Evolutionary conservation across 2,113 vertebrate species (phyloP).

Genomic region (Pelmatolapia mariae): DNA sequence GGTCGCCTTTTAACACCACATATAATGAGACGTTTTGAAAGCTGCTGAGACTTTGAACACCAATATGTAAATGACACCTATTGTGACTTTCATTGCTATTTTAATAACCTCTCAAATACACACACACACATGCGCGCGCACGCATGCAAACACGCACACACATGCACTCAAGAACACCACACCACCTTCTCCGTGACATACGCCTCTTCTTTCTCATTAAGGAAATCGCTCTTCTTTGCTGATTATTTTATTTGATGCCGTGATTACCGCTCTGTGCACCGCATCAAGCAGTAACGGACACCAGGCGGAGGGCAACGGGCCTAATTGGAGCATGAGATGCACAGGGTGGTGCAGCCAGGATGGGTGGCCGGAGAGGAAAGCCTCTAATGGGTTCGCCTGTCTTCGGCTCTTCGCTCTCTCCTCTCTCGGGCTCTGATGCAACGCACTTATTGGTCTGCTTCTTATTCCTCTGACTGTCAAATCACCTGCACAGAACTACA

Average conservation of each 20-base stretch:
- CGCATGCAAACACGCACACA: background rate
- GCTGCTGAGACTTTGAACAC: background rate
- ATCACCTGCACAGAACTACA: conserved; percentile 89
- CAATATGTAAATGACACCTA: conserved; percentile 46
- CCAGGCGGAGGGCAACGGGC: conserved; percentile 90
- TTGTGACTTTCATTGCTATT: conserved; percentile 81
- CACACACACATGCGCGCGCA: background rate
- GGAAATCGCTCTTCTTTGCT: conserved; percentile 99
- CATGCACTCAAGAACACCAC: background rate
- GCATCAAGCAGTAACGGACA: conserved; percentile 95
- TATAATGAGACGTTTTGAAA: background rate
- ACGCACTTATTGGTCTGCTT: conserved; percentile 80
- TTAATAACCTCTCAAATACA: conserved; percentile 70
- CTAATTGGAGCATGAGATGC: conserved; percentile 95
- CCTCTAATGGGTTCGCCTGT: conserved; percentile 43
- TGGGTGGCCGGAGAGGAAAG: conserved; percentile 65
- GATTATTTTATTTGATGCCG: conserved; percentile 99
- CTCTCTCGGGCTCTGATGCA: conserved; percentile 77
- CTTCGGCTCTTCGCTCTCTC: background rate
- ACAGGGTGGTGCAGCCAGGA: conserved; percentile 55
- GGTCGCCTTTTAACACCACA: background rate
- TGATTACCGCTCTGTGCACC: conserved; percentile 98
- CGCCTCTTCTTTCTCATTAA: conserved; percentile 94
- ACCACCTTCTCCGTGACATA: conserved; percentile 87
- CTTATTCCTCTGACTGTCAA: conserved; percentile 89